A percentile compares a stretch with the other conserved stretches of the same genome.
Conservation (phyloP, 2,113 vertebrate species). For the Pachypanchax playfairii region DNA sequence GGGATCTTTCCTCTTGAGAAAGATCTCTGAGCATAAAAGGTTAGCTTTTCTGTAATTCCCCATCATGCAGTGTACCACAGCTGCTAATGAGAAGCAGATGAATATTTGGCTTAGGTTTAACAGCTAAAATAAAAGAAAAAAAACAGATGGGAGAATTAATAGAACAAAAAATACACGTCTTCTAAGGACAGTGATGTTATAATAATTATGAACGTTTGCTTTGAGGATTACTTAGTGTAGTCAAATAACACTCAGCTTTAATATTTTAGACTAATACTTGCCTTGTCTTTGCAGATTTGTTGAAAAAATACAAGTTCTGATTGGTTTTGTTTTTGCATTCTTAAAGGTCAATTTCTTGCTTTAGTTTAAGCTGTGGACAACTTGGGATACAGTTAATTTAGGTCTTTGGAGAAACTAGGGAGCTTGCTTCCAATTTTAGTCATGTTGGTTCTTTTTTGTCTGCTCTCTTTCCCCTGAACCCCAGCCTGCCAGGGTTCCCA, state of each 20-base stretch:
- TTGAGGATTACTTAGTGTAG: constrained; percentile 49
- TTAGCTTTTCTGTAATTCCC: constrained; percentile 73
- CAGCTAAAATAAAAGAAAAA: constrained; percentile 70
- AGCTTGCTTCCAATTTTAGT: constrained; percentile 77
- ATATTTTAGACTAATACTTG: constrained; percentile 7
- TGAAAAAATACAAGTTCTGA: neutral
- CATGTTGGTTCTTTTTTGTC: constrained; percentile 71
- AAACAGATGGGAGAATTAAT: constrained; percentile 56
- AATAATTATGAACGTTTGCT: constrained; percentile 52
- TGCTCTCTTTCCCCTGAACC: constrained; percentile 66
- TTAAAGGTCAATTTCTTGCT: constrained; percentile 23
- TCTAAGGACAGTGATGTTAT: constrained; percentile 43
- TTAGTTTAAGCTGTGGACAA: constrained; percentile 48
- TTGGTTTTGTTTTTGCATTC: constrained; percentile 6
- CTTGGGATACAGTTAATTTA: constrained; percentile 78
- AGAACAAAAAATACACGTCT: constrained; percentile 37
- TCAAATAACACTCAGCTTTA: constrained; percentile 41
- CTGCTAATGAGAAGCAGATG: constrained; percentile 70
- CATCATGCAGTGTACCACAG: constrained; percentile 52
- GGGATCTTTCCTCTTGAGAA: constrained; percentile 67
- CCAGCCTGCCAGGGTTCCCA: constrained; percentile 61
- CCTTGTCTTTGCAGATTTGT: constrained; percentile 20
- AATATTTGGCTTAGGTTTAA: constrained; percentile 72
- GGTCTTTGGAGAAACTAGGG: constrained; percentile 62
- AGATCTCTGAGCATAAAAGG: constrained; percentile 67